These are phyloP conservation scores for Amphiprion ocellaris DNA, from an alignment of 2,113 vertebrate genomes.

Conservation along the genomic window DNA sequence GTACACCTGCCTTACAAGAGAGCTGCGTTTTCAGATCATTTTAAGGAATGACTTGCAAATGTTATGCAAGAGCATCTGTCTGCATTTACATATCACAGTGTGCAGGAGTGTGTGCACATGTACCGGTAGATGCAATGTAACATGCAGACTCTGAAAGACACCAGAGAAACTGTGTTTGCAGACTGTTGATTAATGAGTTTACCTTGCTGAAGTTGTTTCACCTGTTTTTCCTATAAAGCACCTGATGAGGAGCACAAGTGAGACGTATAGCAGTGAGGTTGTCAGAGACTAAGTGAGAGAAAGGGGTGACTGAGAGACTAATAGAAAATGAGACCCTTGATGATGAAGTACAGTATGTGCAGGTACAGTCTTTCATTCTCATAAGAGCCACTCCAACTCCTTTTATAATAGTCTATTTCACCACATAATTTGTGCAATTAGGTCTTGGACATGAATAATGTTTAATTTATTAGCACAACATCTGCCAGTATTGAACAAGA, in stretches of 20 bases:
- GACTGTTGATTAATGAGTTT: slow-evolving; percentile 66
- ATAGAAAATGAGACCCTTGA: slow-evolving; percentile 62
- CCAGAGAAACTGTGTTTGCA: slow-evolving; percentile 32
- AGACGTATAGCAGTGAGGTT: slow-evolving; percentile 22
- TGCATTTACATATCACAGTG: slow-evolving; percentile 74
- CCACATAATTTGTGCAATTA: slow-evolving; percentile 65
- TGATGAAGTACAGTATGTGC: slow-evolving; percentile 46
- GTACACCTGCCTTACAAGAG: slow-evolving; percentile 51
- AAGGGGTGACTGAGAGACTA: slow-evolving; percentile 32
- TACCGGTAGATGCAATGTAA: slow-evolving; percentile 18
- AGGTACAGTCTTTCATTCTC: slow-evolving; percentile 59
- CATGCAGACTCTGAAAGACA: slow-evolving; percentile 19
- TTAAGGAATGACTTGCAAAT: slow-evolving; percentile 73
- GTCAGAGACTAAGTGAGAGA: slow-evolving; percentile 34
- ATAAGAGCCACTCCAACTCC: slow-evolving; percentile 55
- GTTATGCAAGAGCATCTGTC: slow-evolving; percentile 77
- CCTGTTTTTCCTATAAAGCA: slow-evolving; percentile 52
- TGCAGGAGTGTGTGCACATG: slow-evolving; percentile 20
- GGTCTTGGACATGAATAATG: slow-evolving; percentile 61
- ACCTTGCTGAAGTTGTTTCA: slow-evolving; percentile 38
- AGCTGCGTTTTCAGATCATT: slow-evolving; percentile 30
- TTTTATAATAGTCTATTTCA: slow-evolving; percentile 50
- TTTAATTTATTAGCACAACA: slow-evolving; percentile 60
- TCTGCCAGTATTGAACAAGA: slow-evolving; percentile 57
- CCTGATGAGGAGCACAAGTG: slow-evolving; percentile 17